Conservation (phyloP, 2,888 invertebrate genomes). For the Cancer borealis region DNA sequence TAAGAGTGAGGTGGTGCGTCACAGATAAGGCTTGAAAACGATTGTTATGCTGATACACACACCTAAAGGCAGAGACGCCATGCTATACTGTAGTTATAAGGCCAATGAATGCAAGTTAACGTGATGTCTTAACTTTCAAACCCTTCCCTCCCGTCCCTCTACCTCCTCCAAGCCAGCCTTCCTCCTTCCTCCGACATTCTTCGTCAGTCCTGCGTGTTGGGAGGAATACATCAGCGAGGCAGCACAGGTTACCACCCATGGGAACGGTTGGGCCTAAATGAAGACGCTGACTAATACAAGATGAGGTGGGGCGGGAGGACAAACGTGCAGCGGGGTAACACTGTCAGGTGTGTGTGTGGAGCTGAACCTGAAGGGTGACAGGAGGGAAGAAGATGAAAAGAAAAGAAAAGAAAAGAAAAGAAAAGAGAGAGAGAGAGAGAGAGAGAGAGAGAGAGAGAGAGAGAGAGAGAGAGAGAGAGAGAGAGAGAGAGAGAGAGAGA, state of each 20-base stretch:
- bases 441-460: background rate
- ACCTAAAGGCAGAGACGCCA: background rate
- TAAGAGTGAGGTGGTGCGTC: background rate
- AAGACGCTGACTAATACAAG: background rate
- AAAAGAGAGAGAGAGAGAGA: conserved; percentile 5
- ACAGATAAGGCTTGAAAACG: background rate
- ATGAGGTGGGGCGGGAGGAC: background rate
- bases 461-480: background rate
- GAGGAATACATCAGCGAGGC: background rate
- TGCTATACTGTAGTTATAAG: background rate
- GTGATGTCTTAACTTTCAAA: background rate
- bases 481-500: background rate
- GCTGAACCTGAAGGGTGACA: background rate
- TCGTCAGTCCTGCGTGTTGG: background rate
- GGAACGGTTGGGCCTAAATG: background rate
- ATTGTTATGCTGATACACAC: background rate
- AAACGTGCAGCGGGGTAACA: background rate
- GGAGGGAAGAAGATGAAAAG: background rate
- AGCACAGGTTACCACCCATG: background rate
- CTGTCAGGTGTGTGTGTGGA: background rate
- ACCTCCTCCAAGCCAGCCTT: background rate
- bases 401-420: background rate
- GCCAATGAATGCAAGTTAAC: no score
- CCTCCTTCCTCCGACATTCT: background rate
- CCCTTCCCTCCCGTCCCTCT: background rate